phyloP scores from a whole-genome alignment of 1,140 invertebrate genomes.

The Drosophila kanapiae region DNA sequence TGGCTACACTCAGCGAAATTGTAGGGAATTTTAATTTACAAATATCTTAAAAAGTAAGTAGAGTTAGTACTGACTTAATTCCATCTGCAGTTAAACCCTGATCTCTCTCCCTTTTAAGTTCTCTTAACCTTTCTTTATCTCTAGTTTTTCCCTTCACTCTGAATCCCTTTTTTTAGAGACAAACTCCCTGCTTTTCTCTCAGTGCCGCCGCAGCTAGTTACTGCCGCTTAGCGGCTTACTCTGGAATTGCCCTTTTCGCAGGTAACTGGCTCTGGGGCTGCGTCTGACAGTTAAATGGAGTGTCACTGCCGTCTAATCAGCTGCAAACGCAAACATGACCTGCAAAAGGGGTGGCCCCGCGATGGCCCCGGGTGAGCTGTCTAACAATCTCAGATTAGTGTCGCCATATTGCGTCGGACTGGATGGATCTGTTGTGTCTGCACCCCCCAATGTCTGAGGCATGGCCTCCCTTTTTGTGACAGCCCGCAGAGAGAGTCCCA shows the following conservation, averaged over 20 bases:
- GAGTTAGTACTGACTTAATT: too few species aligned
- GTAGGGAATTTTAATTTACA: fast-evolving
- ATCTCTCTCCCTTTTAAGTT: too few species aligned
- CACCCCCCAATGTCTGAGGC: conserved; percentile 11
- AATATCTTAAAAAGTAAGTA: too few species aligned
- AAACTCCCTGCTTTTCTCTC: neutral
- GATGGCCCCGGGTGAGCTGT: neutral
- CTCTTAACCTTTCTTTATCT: too few species aligned
- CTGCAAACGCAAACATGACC: conserved; percentile 33
- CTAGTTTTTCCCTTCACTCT: too few species aligned
- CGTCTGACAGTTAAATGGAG: conserved; percentile 57
- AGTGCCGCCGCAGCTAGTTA: neutral
- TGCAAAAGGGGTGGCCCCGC: neutral
- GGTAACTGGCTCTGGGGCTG: conserved; percentile 32
- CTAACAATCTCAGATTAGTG: conserved; percentile 53
- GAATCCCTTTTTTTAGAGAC: neutral
- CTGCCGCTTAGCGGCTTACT: conserved; percentile 8
- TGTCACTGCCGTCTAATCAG: conserved; percentile 52
- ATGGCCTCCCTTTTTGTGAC: conserved; percentile 22
- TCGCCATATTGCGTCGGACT: conserved; percentile 53
- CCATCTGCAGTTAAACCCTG: too few species aligned
- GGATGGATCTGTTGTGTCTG: conserved; percentile 22
- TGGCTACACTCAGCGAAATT: neutral
- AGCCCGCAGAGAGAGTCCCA: neutral
- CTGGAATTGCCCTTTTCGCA: conserved; percentile 31